Evolutionary conservation across 1,140 invertebrate species (phyloP).

Genomic region (Cotesia vestalis): DNA sequence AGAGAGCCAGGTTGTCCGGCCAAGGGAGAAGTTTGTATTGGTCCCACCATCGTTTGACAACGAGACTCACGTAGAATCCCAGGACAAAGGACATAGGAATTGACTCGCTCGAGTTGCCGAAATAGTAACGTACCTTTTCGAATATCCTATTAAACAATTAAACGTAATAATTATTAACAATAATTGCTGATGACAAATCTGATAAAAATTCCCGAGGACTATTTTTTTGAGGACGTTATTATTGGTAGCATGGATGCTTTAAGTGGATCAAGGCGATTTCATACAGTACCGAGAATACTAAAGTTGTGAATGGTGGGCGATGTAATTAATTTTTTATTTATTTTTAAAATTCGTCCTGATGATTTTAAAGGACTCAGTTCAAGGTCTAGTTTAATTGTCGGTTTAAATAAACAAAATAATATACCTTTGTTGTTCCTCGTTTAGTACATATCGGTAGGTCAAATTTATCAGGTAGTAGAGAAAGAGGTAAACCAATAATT

Average conservation of each 20-base stretch:
- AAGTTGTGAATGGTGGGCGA: neutral
- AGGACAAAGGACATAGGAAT: conserved; percentile 94
- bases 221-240: conserved; percentile 11
- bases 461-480: conserved; percentile 90
- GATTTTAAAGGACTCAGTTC: too few relatives aligned
- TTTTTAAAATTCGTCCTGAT: neutral
- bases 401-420: conserved; percentile 44
- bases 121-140: conserved; percentile 81
- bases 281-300: neutral
- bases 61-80: conserved; percentile 91
- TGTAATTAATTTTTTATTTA: too few relatives aligned
- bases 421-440: conserved; percentile 84
- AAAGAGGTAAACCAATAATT: conserved; percentile 87
- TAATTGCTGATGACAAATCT: too few relatives aligned
- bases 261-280: conserved; percentile 17
- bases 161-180: conserved; percentile 22
- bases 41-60: conserved; percentile 93
- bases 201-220: conserved; percentile 9
- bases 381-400: too few relatives aligned
- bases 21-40: conserved; percentile 89
- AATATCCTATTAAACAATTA: conserved; percentile 74
- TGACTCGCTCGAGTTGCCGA: conserved; percentile 81
- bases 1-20: conserved; percentile 89
- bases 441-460: conserved; percentile 86
- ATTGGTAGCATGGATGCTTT: conserved; percentile 1